Evolutionary conservation across 2,797 vertebrate species (phyloP).

Genomic region (Carcharodon carcharias): DNA sequence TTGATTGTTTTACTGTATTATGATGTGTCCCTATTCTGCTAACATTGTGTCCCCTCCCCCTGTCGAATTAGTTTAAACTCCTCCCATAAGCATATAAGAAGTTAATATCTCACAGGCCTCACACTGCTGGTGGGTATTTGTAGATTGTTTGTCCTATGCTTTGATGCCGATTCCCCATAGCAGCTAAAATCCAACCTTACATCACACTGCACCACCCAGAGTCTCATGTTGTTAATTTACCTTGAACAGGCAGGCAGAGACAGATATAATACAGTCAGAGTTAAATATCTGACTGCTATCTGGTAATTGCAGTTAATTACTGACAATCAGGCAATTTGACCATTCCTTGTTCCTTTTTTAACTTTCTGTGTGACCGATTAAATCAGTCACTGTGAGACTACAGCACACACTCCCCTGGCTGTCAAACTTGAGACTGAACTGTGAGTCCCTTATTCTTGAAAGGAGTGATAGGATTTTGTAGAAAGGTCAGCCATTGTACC

Average conservation of each 20-base stretch:
- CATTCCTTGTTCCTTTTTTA: background rate
- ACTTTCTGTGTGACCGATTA: background rate
- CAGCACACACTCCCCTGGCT: background rate
- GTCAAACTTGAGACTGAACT: background rate
- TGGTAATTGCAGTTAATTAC: background rate
- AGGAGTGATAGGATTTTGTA: constrained; percentile 42
- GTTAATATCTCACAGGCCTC: no score
- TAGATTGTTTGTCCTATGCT: background rate
- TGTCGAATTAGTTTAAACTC: no score
- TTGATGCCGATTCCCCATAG: background rate
- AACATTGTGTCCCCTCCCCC: no score
- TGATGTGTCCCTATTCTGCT: no score
- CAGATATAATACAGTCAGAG: background rate
- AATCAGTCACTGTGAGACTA: background rate
- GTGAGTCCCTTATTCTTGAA: background rate
- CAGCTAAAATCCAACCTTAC: background rate
- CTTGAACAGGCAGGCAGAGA: background rate
- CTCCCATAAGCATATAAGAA: no score
- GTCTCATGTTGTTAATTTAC: background rate
- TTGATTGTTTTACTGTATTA: no score
- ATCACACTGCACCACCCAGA: background rate
- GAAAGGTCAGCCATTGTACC: constrained; percentile 24
- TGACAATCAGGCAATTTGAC: background rate
- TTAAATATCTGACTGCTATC: background rate
- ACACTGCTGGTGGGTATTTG: background rate